A percentile compares a stretch with the other conserved stretches of the same genome.
These are phyloP conservation scores for Colistium nudipinnis DNA, from an alignment of 2,113 vertebrate species.

Conservation along the genomic window DNA sequence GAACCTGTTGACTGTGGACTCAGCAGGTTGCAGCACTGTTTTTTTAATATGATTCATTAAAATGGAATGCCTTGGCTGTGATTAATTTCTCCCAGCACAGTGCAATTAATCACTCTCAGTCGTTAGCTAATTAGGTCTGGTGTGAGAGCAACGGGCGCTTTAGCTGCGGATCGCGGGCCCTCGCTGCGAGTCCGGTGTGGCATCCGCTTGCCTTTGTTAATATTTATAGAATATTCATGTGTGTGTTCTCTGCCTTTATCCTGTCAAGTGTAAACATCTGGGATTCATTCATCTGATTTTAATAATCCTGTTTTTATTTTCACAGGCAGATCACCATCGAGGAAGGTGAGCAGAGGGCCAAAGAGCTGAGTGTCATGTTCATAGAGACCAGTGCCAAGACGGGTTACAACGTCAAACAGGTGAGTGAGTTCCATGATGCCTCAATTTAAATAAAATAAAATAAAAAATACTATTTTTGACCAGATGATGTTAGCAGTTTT, in stretches of 20 bases:
- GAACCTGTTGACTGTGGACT: slow-evolving; percentile 19
- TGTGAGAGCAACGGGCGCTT: slow-evolving; percentile 36
- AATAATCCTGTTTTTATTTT: neutral
- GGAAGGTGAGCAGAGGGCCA: slow-evolving; percentile 91
- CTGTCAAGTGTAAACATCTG: slow-evolving; percentile 4
- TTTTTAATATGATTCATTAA: slow-evolving; percentile 47
- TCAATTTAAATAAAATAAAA: too few species aligned
- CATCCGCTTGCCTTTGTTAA: slow-evolving; percentile 14
- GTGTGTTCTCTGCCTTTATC: neutral
- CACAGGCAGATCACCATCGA: slow-evolving; percentile 92
- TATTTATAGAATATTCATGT: neutral
- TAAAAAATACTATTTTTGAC: too few species aligned
- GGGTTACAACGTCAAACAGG: slow-evolving; percentile 85
- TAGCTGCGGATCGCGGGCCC: slow-evolving; percentile 13
- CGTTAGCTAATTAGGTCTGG: slow-evolving; percentile 62
- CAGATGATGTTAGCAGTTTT: too few species aligned
- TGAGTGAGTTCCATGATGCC: slow-evolving; percentile 60
- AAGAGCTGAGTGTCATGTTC: slow-evolving; percentile 94
- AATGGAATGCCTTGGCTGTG: slow-evolving; percentile 56
- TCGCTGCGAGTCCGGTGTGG: slow-evolving; percentile 9
- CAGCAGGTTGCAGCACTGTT: slow-evolving; percentile 35
- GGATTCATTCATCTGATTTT: slow-evolving; percentile 9
- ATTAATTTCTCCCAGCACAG: slow-evolving; percentile 63
- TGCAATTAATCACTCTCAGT: slow-evolving; percentile 62
- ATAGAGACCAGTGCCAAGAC: slow-evolving; percentile 89